Evolutionary conservation across 2,113 vertebrate genomes (phyloP), one percentile per base, ranked within the genome.

Genomic region (Pampusana beccarii): DNA sequence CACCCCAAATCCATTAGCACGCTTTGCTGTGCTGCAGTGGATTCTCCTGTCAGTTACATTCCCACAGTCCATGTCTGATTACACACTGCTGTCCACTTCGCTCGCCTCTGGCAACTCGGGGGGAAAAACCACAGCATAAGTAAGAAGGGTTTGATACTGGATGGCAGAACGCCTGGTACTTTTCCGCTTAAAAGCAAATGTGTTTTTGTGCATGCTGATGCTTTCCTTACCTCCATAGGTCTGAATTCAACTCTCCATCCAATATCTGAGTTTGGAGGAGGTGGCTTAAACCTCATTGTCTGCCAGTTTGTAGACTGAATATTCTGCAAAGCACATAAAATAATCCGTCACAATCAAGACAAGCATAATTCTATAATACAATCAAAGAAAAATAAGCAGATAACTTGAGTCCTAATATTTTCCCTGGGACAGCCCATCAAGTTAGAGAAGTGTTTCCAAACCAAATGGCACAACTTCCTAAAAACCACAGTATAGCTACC

Each of bases 291-390:
- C 97, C 99, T 98, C 99, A 99, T 99, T 3, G 99, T 99, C 98
- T 99, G 99, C 99, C 99, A 99, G 93, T 99, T 99, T 93, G 99
- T 99, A 51, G 99, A 99, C 91, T 99, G 99, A 94, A 99, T 98
- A 95, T 99, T 99, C 99, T 99, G 72, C 36, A 98, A 97, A 46
- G 90, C 70, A 95, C 89, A 89, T 17, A 51, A 93, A 92, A 95
- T 72, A 53, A 73, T 85, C 56, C 80, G 89, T 97, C 51, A 95
- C 78, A 89, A 83, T 64, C 71, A 53, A 79, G 31, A 71, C 12
- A 78, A 1, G 23, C 46, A 81, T 50, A 4, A 57, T 71, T 85
- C 34, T 33, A 5, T 16, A 90, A 64, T 5, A 80, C 5, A 87
- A 83, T 26, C 4, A 33, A 84, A 65, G 13, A 65, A 74, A 86